Evolutionary conservation across 2,888 invertebrate species (phyloP).

Genomic region (Caprella mutica): DNA sequence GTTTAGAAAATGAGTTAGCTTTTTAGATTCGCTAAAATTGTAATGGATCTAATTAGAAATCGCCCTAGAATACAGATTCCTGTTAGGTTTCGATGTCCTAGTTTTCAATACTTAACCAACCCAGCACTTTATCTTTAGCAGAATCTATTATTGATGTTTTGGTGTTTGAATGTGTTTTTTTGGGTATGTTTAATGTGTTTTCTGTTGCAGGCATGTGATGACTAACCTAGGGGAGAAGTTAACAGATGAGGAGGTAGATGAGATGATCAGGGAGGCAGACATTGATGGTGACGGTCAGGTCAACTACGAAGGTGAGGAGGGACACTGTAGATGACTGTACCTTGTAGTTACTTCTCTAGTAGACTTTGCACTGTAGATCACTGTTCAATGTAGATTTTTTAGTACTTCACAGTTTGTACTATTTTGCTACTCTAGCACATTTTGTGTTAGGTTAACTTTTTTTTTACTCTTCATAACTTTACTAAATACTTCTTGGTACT

Average conservation of each 20-base stretch:
- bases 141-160: not conserved
- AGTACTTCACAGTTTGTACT: too few species aligned
- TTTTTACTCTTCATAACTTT: too few species aligned
- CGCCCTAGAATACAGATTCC: not conserved
- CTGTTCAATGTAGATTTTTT: too few species aligned
- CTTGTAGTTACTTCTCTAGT: not conserved
- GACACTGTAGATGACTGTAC: too few species aligned
- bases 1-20: too few species aligned
- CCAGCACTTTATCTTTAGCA: not conserved
- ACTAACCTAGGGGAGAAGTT: conserved; percentile 98
- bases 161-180: not conserved
- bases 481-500: too few species aligned
- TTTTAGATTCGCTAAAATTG: too few species aligned
- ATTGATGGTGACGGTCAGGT: conserved; percentile 99
- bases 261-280: conserved; percentile 98
- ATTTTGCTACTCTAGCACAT: too few species aligned
- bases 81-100: not conserved
- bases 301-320: conserved; percentile 75
- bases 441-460: too few species aligned
- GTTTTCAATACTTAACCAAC: not conserved
- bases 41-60: too few species aligned
- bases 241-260: conserved; percentile 97
- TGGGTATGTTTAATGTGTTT: not conserved
- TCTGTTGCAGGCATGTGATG: conserved; percentile 78
- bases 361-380: too few species aligned